Evolutionary conservation across 2,797 vertebrate species (phyloP), one percentile per base, ranked within the genome.

Genomic region (Periophthalmus magnuspinnatus): DNA sequence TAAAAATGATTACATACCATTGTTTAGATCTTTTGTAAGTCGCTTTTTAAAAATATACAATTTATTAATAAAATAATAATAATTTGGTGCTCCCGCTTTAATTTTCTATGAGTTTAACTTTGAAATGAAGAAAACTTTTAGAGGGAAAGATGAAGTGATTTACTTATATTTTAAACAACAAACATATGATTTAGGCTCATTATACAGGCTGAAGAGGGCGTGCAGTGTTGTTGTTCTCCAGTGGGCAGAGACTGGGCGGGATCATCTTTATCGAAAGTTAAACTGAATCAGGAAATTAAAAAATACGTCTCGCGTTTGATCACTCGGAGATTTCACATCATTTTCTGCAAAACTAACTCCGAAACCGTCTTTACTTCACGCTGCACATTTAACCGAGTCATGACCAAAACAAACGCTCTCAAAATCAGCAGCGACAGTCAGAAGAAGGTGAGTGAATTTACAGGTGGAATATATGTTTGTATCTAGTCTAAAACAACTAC

Each of bases 251-350:
- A 28, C 10, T 6, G 62, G 62, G 62, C 62, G 62, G 24, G 41
- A 5, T 28, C 13, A 16, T 2, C 6, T 32, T 61, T 16, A 87
- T 55, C 85, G 88, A 90, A 90, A 90, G 76, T 80, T 45, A 84
- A 86, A 70, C 1, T 65, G 41, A 16, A 83, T 32, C 45, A 90
- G 87, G 84, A 86, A 90, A 84, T 86, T 71, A 79, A 74, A 74
- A 50, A 22, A 61, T 1, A 45, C 1, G 14, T 1, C 14, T 4
- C 0, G 21, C 1, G 21, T 61, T 50, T 52, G 74, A 4, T 7
- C 1, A 70, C 70, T 50, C 6, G 0, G 5, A 64, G 21, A 45
- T 16, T 45, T 45, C 2, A 28, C 10, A 14, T 19, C 0, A 17
- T 28, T 64, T 28, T 19, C 62, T 16, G 9, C 36, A 19, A 48